phyloP scores from a whole-genome alignment of 2,888 invertebrate genomes.

The Microctonus hyperodae region DNA sequence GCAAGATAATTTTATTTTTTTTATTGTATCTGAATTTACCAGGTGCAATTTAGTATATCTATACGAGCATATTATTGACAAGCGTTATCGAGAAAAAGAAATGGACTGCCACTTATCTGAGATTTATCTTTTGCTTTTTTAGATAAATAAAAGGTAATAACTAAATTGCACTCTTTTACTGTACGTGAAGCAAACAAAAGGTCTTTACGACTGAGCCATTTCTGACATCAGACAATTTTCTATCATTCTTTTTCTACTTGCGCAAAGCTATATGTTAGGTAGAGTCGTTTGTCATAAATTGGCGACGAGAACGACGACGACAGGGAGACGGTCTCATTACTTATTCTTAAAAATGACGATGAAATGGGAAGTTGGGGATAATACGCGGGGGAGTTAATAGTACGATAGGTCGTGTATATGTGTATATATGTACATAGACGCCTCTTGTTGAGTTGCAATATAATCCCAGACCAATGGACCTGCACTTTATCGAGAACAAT shows the following conservation, averaged over 20 bases:
- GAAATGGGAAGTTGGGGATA: not conserved
- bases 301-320: not conserved
- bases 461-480: conserved; percentile 4
- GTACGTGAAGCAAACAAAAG: conserved; percentile 17
- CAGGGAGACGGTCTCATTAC: conserved; percentile 18
- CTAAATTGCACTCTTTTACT: conserved; percentile 10
- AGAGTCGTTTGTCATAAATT: conserved; percentile 14
- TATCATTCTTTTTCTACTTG: not conserved
- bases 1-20: not conserved
- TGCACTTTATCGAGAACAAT: conserved; percentile 28
- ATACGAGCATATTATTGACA: not conserved
- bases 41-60: conserved; percentile 18
- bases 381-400: conserved; percentile 4
- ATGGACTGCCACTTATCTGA: conserved; percentile 4
- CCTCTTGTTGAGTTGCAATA: conserved; percentile 7
- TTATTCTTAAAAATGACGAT: conserved; percentile 10
- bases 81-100: not conserved
- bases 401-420: not conserved
- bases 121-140: conserved; percentile 7
- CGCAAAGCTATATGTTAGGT: not conserved
- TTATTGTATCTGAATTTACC: not conserved
- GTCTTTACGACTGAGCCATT: not conserved
- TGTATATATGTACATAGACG: too few species aligned
- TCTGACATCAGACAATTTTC: not conserved
- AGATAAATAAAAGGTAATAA: conserved; percentile 12